Evolutionary conservation across 1,140 invertebrate genomes (phyloP), one percentile per base, ranked within the genome.

Genomic region (Leptinotarsa defecta): DNA sequence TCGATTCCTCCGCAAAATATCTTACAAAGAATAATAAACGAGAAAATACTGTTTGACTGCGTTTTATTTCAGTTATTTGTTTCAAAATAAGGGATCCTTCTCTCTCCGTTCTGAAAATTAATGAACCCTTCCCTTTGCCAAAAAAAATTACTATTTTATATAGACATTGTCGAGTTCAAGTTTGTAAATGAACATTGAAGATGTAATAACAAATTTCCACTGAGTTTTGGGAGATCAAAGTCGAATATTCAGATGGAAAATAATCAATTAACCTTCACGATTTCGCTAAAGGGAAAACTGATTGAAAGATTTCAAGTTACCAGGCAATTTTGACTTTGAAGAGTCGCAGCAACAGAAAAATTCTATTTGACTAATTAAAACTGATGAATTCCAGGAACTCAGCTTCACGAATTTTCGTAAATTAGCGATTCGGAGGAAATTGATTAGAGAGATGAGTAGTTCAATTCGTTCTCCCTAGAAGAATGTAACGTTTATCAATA

Each of bases 191-290:
- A 57, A 17, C 13, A 19, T n/a, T 13, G 0, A 57, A 57, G 13
- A 19, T 15, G 52, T 15, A 57, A 57, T 19, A 57, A 57, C 17
- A 8, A 3, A 19, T 19, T 57, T 57, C n/a, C 52, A 57, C 52
- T 15, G 6, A 57, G 52, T 17, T 19, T 19, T 8, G 52, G 52
- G 17, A 57, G 52, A 57, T 57, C n/a, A 57, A 57, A 57, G 52
- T 17, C 17, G 52, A 57, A 57, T 15, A 17, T 57, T 57, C 13
- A 8, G 52, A 13, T 57, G 15, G 17, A 57, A 67, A 67, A 67
- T 67, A 67, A 67, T 67, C 22, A 67, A 67, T 67, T 67, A 67
- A 67, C 64, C 22, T 67, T 67, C 64, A 67, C 15, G n/a, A 67
- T 24, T 67, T 67, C 22, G 11, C 19, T 67, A 13, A 24, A 67